Evolutionary conservation across 2,113 vertebrate species (phyloP).

Genomic region (Gallinago media): DNA sequence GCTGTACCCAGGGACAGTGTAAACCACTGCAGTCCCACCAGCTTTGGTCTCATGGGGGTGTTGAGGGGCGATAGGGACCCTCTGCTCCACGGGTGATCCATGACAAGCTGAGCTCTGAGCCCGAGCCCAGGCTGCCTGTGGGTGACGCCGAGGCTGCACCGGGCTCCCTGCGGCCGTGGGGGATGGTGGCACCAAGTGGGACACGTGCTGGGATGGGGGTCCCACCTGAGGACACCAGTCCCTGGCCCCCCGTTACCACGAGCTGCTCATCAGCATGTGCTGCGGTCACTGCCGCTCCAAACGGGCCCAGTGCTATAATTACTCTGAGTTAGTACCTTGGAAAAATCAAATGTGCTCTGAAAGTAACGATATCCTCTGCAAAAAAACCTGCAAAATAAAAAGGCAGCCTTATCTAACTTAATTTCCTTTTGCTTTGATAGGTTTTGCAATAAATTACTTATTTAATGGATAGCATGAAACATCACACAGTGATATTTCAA

Average conservation of each 20-base stretch:
- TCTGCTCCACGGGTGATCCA: fast-evolving
- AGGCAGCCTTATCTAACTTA: not conserved
- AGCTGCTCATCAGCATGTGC: not conserved
- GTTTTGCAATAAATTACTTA: slow-evolving; percentile 67
- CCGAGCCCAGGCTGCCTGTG: fast-evolving
- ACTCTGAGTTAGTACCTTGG: not conserved
- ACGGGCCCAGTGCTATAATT: not conserved
- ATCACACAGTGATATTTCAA: slow-evolving; percentile 58
- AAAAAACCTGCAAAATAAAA: not conserved
- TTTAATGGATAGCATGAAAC: slow-evolving; percentile 53
- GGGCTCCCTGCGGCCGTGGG: fast-evolving
- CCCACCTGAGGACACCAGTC: fast-evolving
- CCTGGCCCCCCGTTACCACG: fast-evolving
- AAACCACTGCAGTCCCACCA: not conserved
- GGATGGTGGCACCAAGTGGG: not conserved
- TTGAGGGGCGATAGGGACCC: not conserved
- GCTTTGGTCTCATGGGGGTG: not conserved
- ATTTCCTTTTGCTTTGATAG: slow-evolving; percentile 56
- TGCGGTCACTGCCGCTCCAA: not conserved
- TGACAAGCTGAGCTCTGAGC: not conserved
- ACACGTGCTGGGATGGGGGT: fast-evolving
- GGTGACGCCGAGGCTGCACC: fast-evolving
- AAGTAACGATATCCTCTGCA: not conserved
- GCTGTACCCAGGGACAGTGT: not conserved
- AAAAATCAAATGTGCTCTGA: not conserved